phyloP scores from a whole-genome alignment of 2,888 invertebrate genomes.

The Anarsia innoxiella region DNA sequence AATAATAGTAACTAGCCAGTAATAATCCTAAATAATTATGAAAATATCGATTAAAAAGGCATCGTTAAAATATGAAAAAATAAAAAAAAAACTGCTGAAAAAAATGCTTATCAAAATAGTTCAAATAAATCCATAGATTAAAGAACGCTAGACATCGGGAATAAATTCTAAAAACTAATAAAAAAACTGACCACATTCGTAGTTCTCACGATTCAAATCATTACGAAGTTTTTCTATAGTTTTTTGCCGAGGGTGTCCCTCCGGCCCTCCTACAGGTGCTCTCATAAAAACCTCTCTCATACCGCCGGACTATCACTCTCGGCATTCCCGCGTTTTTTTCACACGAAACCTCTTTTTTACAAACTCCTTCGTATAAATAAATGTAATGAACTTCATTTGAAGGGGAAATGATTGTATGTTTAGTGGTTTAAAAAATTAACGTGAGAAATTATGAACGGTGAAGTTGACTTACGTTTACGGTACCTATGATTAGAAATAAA shows the following conservation, averaged over 20 bases:
- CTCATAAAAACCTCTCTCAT: conserved; percentile 34
- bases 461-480: neutral
- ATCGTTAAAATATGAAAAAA: no score
- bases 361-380: no score
- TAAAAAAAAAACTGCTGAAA: no score
- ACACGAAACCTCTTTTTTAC: no score
- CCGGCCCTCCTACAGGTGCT: conserved; percentile 53
- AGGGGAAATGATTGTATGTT: neutral
- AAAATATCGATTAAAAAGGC: no score
- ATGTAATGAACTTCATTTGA: no score
- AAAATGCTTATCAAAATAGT: no score
- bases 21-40: no score
- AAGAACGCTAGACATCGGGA: no score
- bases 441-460: neutral
- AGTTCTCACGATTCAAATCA: conserved; percentile 51
- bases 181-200: conserved; percentile 13
- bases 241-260: conserved; percentile 29
- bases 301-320: conserved; percentile 32
- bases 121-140: no score
- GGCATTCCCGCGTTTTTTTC: conserved; percentile 46
- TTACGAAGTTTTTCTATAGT: conserved; percentile 34
- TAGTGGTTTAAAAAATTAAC: neutral
- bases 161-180: no score
- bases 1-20: no score
- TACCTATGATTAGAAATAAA: neutral